These are phyloP conservation scores for Potamilus streckersoni DNA, from an alignment of 1,140 invertebrate genomes.

Conservation along the genomic window DNA sequence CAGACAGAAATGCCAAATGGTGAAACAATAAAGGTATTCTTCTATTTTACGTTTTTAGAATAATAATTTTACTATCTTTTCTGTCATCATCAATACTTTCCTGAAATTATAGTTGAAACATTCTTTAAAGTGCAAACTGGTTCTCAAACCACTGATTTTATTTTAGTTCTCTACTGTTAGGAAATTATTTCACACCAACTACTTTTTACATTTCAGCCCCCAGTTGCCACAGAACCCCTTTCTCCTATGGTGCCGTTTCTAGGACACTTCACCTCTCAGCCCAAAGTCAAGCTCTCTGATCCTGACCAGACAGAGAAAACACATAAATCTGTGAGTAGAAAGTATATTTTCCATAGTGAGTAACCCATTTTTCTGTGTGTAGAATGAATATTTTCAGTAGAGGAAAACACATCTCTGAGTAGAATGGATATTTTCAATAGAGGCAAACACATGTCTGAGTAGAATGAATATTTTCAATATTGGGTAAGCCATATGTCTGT, in stretches of 20 bases:
- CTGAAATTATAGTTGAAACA: neutral
- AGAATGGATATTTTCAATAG: too few species aligned
- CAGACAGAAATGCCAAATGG: too few species aligned
- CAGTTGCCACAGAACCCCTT: constrained; percentile 50
- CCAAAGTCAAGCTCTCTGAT: constrained; percentile 8
- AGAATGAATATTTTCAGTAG: too few species aligned
- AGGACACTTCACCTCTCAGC: constrained; percentile 41
- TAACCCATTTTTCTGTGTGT: constrained; percentile 29
- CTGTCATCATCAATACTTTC: neutral
- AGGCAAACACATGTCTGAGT: too few species aligned
- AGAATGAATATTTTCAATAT: too few species aligned
- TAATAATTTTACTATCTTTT: too few species aligned
- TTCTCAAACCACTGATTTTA: neutral
- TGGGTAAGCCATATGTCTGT: too few species aligned
- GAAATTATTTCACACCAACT: neutral
- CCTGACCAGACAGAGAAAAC: constrained; percentile 18
- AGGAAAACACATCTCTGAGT: too few species aligned
- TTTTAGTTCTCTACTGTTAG: neutral
- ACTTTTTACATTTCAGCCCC: constrained; percentile 47
- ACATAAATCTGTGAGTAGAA: constrained; percentile 48
- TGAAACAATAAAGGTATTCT: too few species aligned
- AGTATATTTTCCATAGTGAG: too few species aligned
- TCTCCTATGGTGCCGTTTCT: constrained; percentile 58
- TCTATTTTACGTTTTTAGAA: too few species aligned
- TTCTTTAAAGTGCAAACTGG: neutral